Base-by-base conservation (phyloP, 2,113 vertebrate species). In the Proteles cristata region DNA sequence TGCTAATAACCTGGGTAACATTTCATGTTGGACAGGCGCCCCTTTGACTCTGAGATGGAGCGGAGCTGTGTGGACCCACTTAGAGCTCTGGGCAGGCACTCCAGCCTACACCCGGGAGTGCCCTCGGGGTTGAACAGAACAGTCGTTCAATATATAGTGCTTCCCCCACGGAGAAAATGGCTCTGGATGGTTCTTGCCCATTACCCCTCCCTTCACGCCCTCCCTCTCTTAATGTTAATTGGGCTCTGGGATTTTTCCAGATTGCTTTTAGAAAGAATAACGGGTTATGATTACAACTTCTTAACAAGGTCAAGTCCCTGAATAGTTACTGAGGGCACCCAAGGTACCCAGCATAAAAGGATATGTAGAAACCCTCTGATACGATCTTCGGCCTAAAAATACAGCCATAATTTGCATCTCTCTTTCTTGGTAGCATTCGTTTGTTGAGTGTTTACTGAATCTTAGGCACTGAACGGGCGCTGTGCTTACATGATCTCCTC, bases 251-350 rank as follows among this genome's bases (percentile, higher is more conserved):
- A 71, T 65, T 81, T 95, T 92, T 77, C 87, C 79, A 85, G 76
- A 48, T 77, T 77, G 50, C 89, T 58, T 79, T 94, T 88, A 94
- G 85, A 84, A 94, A 94, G 82, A 88, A 55, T 92, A 77, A 80
- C 83, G 88, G 93, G 58, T 87, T 84, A 55, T 71, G 91, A 81
- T 81, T 88, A 90, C 50, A 53, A 58, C 35, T 55, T 93, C 90
- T 80, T 80, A 93, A 82, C 68, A 89, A 93, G 80, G 55, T 80
- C 85, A 90, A 61, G 79, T 74, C 93, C 86, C 55, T 35, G 48
- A 55, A 48, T 48, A 43, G 79, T 88, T 77, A 48, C 4, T 53
- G 71, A 77, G 35, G 23, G 69, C 33, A 35, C 88, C 43, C 10
- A 11, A 68, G 71, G 74, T 77, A 11, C 68, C 48, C 69, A 79